Conservation (phyloP, 2,113 vertebrate genomes). For the Lutjanus erythropterus region DNA sequence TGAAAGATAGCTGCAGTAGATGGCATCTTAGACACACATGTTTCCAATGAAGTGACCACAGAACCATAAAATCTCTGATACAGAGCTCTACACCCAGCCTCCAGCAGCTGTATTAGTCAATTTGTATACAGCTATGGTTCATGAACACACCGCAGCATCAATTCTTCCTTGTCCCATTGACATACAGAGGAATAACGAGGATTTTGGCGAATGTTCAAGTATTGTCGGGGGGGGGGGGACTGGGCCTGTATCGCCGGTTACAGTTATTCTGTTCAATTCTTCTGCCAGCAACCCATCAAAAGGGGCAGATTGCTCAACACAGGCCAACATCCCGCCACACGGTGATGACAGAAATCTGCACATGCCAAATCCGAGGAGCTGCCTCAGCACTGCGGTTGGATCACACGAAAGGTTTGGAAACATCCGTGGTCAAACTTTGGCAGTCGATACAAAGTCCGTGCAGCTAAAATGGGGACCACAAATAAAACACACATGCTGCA, state of each 20-base stretch:
- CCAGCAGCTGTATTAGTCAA: not conserved
- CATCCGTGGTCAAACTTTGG: constrained; percentile 55
- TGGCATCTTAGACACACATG: not conserved
- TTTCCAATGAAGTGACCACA: not conserved
- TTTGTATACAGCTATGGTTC: constrained; percentile 8
- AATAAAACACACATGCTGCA: constrained; percentile 62
- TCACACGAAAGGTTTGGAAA: constrained; percentile 56
- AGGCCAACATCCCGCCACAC: constrained; percentile 30
- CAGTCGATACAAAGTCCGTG: constrained; percentile 35
- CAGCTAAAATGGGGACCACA: constrained; percentile 51
- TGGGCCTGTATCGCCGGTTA: constrained; percentile 12
- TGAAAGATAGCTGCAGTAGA: not conserved
- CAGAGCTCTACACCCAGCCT: not conserved
- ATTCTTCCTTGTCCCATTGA: not conserved
- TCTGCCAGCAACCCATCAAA: constrained; percentile 50
- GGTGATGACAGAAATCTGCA: constrained; percentile 47
- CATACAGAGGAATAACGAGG: not conserved
- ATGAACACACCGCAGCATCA: constrained; percentile 8
- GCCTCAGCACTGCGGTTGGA: constrained; percentile 69
- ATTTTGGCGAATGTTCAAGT: not conserved
- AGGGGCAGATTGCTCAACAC: constrained; percentile 8
- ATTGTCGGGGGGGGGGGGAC: not conserved
- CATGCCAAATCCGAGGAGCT: constrained; percentile 65
- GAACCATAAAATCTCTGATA: not conserved
- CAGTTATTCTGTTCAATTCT: constrained; percentile 36